Conservation (phyloP, 2,113 vertebrate genomes). For the Scalopus aquaticus region DNA sequence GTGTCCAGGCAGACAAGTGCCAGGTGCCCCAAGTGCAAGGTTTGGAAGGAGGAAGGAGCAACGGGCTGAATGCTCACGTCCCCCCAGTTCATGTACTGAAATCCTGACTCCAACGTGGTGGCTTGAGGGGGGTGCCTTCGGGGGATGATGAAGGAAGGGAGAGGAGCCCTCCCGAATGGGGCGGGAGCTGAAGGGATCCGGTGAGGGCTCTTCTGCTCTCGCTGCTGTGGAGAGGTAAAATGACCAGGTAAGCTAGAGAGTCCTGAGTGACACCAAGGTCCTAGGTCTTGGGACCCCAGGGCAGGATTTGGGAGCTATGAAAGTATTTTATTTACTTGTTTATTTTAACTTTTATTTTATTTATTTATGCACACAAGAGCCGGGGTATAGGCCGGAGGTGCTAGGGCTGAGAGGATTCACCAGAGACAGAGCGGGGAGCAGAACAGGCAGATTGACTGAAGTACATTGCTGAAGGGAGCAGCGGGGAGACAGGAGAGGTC, state of each 20-base stretch:
- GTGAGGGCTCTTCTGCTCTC: neutral
- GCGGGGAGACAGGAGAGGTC: no score
- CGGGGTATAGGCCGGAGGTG: no score
- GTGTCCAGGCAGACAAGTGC: neutral
- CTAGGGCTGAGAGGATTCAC: no score
- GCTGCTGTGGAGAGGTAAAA: neutral
- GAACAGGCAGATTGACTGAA: no score
- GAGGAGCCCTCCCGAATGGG: neutral
- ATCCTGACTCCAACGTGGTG: neutral
- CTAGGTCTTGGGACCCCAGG: neutral
- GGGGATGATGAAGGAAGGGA: neutral
- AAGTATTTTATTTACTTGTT: no score
- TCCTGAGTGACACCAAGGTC: neutral
- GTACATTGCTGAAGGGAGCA: no score
- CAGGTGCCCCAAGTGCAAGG: neutral
- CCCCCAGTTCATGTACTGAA: neutral
- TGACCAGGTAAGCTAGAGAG: accelerated
- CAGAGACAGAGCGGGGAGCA: no score
- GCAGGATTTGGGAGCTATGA: neutral
- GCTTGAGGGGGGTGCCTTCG: neutral
- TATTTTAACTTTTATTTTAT: no score
- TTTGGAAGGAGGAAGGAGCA: neutral
- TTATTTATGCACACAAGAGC: no score
- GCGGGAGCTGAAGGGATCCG: neutral
- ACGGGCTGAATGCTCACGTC: neutral